phyloP scores from a whole-genome alignment of 2,888 invertebrate species.

The Vanessa cardui region DNA sequence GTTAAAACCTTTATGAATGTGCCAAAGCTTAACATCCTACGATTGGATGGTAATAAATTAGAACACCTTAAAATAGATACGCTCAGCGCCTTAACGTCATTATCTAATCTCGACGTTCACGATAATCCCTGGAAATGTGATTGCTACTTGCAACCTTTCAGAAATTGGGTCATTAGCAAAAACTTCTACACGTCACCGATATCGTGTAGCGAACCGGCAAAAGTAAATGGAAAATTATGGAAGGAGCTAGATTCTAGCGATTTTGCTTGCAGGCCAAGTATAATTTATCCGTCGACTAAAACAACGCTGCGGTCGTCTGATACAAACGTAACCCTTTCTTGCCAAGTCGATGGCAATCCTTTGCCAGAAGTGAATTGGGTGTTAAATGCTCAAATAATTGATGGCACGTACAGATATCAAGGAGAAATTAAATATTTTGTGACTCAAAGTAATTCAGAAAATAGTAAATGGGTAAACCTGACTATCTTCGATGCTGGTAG shows the following conservation, averaged over 20 bases:
- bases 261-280: slow-evolving; percentile 92
- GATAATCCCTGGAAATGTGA: slow-evolving; percentile 95
- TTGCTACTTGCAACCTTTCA: slow-evolving; percentile 90
- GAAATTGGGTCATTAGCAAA: slow-evolving; percentile 88
- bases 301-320: slow-evolving; percentile 85
- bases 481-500: slow-evolving; percentile 85
- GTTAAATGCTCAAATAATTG: slow-evolving; percentile 85
- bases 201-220: slow-evolving; percentile 87
- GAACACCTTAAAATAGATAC: slow-evolving; percentile 86
- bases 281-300: slow-evolving; percentile 84
- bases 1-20: slow-evolving; percentile 87
- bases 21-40: slow-evolving; percentile 86
- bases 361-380: slow-evolving; percentile 90
- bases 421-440: slow-evolving; percentile 77
- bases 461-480: slow-evolving; percentile 85
- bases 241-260: slow-evolving; percentile 86
- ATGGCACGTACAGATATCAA: slow-evolving; percentile 76
- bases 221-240: slow-evolving; percentile 88
- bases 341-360: slow-evolving; percentile 89
- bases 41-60: slow-evolving; percentile 89
- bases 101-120: slow-evolving; percentile 88
- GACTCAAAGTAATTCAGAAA: slow-evolving; percentile 60
- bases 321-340: slow-evolving; percentile 87
- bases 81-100: slow-evolving; percentile 84
- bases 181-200: slow-evolving; percentile 90